Evolutionary conservation across 2,113 vertebrate genomes (phyloP).

Genomic region (Urocolius indicus): DNA sequence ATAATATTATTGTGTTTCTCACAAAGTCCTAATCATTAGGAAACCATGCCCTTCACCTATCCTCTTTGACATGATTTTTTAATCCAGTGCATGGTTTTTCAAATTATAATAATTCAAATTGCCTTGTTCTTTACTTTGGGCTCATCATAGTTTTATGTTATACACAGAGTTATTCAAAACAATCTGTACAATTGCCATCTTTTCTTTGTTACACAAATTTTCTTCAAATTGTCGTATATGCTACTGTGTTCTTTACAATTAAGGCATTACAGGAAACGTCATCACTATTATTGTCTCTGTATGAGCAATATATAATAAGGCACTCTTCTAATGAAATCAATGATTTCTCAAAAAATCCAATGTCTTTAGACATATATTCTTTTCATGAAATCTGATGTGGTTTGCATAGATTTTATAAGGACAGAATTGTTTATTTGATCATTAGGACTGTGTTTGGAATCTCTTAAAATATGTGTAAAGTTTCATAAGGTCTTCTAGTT

Average conservation of each 20-base stretch:
- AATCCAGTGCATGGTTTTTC: not conserved
- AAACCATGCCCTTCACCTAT: not conserved
- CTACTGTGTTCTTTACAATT: not conserved
- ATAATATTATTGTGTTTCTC: not conserved
- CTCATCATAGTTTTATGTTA: not conserved
- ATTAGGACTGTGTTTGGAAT: not conserved
- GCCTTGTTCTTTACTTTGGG: not conserved
- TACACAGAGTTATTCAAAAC: not conserved
- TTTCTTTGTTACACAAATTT: not conserved
- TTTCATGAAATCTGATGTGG: not conserved
- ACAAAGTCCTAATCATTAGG: not conserved
- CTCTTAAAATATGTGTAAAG: not conserved
- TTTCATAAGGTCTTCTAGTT: not conserved
- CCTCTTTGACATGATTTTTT: not conserved
- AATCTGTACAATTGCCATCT: not conserved
- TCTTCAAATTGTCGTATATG: not conserved
- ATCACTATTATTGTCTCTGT: not conserved
- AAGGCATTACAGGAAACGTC: not conserved
- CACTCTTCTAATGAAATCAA: not conserved
- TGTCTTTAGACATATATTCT: accelerated
- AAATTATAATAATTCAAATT: not conserved
- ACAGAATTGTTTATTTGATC: not conserved
- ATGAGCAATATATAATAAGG: accelerated
- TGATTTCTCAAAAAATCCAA: not conserved
- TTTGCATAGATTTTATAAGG: not conserved